These are phyloP conservation scores for Chondrosia reniformis DNA, from an alignment of 37 sponge, comb jelly and placozoan species.

Conservation along the genomic window DNA sequence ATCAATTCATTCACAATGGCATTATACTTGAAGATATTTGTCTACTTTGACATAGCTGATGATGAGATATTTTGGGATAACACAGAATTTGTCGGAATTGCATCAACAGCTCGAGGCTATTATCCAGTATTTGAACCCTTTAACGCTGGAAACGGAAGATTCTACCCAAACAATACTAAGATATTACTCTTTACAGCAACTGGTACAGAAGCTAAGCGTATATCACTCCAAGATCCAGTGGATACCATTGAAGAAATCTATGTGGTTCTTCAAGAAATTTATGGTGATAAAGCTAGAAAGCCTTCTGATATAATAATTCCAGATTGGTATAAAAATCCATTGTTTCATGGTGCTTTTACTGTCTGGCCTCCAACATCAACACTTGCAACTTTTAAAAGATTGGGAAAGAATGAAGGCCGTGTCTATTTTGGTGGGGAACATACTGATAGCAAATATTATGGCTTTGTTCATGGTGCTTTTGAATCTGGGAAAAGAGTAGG, in stretches of 20 bases:
- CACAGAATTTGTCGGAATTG: slow-evolving; percentile 3
- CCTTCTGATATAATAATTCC: slow-evolving; percentile 32
- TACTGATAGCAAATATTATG: slow-evolving; percentile 20
- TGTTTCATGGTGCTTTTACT: slow-evolving; percentile 47
- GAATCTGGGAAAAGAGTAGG: slow-evolving; percentile 50
- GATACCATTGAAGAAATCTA: slow-evolving; percentile 34
- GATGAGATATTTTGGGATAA: too few relatives aligned
- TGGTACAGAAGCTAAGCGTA: slow-evolving; percentile 23
- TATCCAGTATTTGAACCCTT: slow-evolving; percentile 28
- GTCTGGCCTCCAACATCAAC: slow-evolving; percentile 19
- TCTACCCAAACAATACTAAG: slow-evolving; percentile 11
- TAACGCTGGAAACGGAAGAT: neutral
- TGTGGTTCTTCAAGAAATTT: slow-evolving; percentile 41
- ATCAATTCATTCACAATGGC: slow-evolving; percentile 11
- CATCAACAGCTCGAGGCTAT: slow-evolving; percentile 19
- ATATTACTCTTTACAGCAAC: slow-evolving; percentile 36
- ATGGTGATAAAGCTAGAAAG: slow-evolving; percentile 20
- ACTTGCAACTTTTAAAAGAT: neutral
- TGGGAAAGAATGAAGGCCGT: slow-evolving; percentile 30
- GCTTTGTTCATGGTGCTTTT: slow-evolving; percentile 67
- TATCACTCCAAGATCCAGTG: slow-evolving; percentile 8
- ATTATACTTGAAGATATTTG: slow-evolving; percentile 9
- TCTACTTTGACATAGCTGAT: too few relatives aligned
- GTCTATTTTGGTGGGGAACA: slow-evolving; percentile 72
- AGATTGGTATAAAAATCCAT: slow-evolving; percentile 45